Conservation (phyloP, 2,888 invertebrate genomes). For the Papilio demoleus region DNA sequence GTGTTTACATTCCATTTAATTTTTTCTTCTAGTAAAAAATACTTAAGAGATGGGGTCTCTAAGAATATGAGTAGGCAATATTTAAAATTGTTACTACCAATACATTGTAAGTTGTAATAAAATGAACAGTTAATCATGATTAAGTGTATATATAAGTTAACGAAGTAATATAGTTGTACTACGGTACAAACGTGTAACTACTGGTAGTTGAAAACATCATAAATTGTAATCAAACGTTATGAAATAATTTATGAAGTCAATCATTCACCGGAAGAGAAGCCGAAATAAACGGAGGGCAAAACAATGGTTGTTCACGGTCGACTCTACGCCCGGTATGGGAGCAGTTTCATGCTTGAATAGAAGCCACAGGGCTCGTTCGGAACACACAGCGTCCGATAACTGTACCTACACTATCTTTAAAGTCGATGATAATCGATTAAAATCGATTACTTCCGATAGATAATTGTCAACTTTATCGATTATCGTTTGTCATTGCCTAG, state of each 20-base stretch:
- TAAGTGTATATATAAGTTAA: background rate
- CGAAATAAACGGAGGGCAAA: background rate
- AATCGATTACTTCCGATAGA: background rate
- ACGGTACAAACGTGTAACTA: background rate
- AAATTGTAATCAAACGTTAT: constrained; percentile 1
- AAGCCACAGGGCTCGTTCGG: background rate
- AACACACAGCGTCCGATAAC: background rate
- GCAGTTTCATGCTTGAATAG: constrained; percentile 10
- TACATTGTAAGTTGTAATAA: background rate
- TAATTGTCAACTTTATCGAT: background rate
- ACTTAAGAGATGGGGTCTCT: no score
- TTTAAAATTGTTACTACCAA: background rate
- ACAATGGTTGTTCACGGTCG: constrained; percentile 13
- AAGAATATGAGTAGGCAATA: no score
- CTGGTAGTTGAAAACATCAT: background rate
- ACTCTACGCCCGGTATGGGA: constrained; percentile 1
- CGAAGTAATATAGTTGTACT: background rate
- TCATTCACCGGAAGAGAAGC: constrained; percentile 1
- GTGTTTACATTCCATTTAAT: no score
- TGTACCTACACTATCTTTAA: background rate
- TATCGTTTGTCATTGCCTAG: background rate
- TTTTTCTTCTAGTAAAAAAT: no score
- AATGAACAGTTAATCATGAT: background rate
- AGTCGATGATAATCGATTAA: background rate
- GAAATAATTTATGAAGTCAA: background rate